phyloP scores from a whole-genome alignment of 64 coral and sea anemone genomes.

The Catalaphyllia jardinei region DNA sequence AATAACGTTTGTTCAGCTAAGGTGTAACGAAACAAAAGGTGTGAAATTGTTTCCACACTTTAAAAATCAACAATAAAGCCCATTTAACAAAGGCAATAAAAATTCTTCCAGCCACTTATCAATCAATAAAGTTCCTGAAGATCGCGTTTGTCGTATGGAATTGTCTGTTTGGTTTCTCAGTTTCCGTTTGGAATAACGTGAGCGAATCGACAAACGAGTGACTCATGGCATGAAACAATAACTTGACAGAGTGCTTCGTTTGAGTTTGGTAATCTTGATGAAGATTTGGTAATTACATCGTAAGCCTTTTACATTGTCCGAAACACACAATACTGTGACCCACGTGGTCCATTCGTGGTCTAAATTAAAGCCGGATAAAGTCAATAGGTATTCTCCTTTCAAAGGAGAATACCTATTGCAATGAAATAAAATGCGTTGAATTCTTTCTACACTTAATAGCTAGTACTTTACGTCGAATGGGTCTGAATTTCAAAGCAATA shows the following conservation, averaged over 20 bases:
- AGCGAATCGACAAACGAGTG: neutral
- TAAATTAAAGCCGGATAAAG: neutral
- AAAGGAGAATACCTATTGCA: too few species aligned
- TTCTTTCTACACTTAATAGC: neutral
- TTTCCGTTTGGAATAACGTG: neutral
- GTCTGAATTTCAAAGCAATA: neutral
- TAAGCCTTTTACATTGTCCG: conserved; percentile 13
- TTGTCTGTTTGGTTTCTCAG: neutral
- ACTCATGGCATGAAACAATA: neutral
- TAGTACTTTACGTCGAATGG: neutral
- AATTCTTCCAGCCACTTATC: neutral
- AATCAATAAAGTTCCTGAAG: neutral
- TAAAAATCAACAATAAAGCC: neutral
- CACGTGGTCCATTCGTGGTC: conserved; percentile 8
- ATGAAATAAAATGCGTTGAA: conserved; percentile 1
- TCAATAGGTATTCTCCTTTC: conserved; percentile 14
- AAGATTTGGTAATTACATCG: conserved; percentile 8
- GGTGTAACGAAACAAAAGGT: neutral
- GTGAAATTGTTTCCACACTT: conserved; percentile 1
- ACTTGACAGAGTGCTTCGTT: neutral
- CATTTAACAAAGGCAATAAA: neutral
- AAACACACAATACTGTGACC: neutral
- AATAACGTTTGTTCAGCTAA: conserved; percentile 22
- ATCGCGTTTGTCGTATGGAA: neutral
- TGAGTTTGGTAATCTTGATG: neutral